Evolutionary conservation across 1,140 invertebrate species (phyloP), one percentile per base, ranked within the genome.

Genomic region (Drosophila persimilis): DNA sequence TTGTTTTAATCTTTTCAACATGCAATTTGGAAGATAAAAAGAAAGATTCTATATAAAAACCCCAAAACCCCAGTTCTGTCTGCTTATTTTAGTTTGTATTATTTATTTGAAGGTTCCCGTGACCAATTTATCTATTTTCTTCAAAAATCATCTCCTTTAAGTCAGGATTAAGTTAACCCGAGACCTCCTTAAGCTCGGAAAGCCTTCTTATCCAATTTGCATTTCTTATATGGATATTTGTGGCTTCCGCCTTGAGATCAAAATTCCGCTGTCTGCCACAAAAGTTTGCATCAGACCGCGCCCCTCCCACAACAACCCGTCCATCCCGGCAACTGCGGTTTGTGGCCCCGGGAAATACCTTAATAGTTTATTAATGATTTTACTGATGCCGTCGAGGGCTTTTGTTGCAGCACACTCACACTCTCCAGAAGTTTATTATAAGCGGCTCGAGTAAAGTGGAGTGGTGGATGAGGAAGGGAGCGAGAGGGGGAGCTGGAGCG

Each of bases 321-420:
- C 44, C 48, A n/a, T 8, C 2, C 26, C 29, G 44, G 2, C 26
- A 20, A 31, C 43, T 43, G 4, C 53, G 41, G 22, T 43, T 51
- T 17, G 8, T 35, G 45, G 22, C 48, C 58, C 61, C 35, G 47
- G 53, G 81, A 81, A 77, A 86, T 85, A 74, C 78, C 83, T 88
- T 86, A 86, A 86, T 86, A 88, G 83, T 88, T 86, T 86, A 86
- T 86, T 86, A 86, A 86, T 86, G 83, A 86, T 83, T 86, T 69
- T 72, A 56, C 47, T 64, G 59, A 41, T 47, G 55, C 50, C 63
- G 61, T 59, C 31, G 15, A 69, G 35, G 29, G 63, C 63, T 69
- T 67, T 69, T 69, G 52, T 69, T 69, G 63, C 64, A 39, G 35
- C 17, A 4, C 22, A 6, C 31, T 53, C 60, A 26, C 45, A 6